These are phyloP conservation scores for Schizotus pectinicornis DNA, from an alignment of 2,888 invertebrate species.

Conservation along the genomic window DNA sequence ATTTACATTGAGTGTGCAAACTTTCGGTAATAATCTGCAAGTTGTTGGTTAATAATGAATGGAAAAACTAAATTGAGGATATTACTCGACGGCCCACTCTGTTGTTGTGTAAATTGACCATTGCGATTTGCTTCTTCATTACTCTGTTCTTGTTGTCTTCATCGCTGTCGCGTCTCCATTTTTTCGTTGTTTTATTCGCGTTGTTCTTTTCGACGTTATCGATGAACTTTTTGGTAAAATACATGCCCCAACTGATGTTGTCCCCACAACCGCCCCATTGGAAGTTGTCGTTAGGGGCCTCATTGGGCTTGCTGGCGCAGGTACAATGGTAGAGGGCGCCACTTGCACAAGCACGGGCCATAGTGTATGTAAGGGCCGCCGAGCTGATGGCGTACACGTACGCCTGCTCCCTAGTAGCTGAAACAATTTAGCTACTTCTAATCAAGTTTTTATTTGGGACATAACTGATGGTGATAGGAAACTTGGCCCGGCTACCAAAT, in stretches of 20 bases:
- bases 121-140: conserved; percentile 65
- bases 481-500: no score
- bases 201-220: conserved; percentile 68
- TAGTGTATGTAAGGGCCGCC: conserved; percentile 77
- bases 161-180: conserved; percentile 52
- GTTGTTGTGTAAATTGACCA: conserved; percentile 80
- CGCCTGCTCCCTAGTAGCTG: conserved; percentile 86
- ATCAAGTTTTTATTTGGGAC: no score
- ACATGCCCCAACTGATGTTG: conserved; percentile 75
- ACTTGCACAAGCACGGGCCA: conserved; percentile 79
- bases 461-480: no score
- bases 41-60: conserved; percentile 6
- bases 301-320: conserved; percentile 76
- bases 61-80: background rate
- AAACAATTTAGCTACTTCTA: no score
- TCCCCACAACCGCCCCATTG: conserved; percentile 91
- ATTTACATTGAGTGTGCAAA: conserved; percentile 74
- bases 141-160: conserved; percentile 53
- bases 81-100: conserved; percentile 77
- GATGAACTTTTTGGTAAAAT: conserved; percentile 75
- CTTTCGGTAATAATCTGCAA: conserved; percentile 69
- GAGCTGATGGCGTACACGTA: conserved; percentile 84
- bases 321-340: conserved; percentile 78
- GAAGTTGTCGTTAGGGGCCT: conserved; percentile 70
- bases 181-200: conserved; percentile 52